Percentiles rank a stretch among this genome's conserved stretches.
Conservation (phyloP, 2,888 invertebrate genomes). For the Macropis europaea region DNA sequence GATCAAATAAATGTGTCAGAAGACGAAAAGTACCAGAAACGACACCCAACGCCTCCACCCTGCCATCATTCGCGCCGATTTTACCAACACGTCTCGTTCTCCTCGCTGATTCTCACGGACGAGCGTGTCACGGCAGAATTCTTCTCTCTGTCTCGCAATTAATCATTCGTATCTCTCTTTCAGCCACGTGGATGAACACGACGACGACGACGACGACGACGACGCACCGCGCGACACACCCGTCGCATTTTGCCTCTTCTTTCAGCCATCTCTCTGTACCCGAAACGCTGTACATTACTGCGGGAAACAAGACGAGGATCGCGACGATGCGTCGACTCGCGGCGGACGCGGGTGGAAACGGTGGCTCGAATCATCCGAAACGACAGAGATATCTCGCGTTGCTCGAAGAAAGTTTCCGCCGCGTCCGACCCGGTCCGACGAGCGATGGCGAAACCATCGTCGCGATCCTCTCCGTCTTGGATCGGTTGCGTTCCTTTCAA, state of each 20-base stretch:
- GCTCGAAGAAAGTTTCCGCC: not conserved
- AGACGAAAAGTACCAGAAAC: conserved; percentile 40
- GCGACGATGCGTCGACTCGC: no score
- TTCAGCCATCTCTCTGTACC: conserved; percentile 10
- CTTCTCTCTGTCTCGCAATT: not conserved
- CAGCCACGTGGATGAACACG: conserved; percentile 15
- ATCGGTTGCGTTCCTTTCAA: conserved; percentile 10
- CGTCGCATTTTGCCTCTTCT: not conserved
- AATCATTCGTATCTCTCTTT: conserved; percentile 33
- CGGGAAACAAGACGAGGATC: no score
- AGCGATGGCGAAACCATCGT: conserved; percentile 1
- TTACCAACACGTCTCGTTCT: not conserved
- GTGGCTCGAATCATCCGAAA: no score
- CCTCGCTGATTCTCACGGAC: not conserved
- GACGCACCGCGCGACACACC: not conserved
- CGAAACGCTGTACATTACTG: conserved; percentile 44
- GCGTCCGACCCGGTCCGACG: not conserved
- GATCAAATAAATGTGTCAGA: conserved; percentile 52
- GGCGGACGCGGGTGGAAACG: no score
- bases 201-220: not conserved
- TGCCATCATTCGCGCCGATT: conserved; percentile 10
- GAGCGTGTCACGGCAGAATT: conserved; percentile 7
- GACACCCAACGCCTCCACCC: conserved; percentile 38
- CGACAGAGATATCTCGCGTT: no score
- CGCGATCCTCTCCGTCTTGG: conserved; percentile 6